These are phyloP conservation scores for Tonatia bakeri DNA, from an alignment of 2,113 vertebrate species.

Conservation along the genomic window DNA sequence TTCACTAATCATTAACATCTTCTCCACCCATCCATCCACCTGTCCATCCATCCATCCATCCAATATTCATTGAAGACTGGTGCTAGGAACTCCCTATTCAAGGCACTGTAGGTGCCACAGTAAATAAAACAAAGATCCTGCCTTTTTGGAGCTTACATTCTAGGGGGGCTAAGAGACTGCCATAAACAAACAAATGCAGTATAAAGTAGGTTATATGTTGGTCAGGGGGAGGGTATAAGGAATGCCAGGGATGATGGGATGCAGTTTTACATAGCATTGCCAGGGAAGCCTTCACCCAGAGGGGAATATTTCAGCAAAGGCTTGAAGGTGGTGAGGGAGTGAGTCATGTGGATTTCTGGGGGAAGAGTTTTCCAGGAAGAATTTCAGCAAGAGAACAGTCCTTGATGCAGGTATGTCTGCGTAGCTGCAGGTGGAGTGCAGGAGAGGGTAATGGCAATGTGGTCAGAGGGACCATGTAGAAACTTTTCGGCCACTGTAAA, in stretches of 20 bases:
- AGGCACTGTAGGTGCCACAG: background rate
- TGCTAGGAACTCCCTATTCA: background rate
- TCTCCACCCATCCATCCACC: background rate
- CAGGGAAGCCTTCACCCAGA: background rate
- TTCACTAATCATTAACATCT: background rate
- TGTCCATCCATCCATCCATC: too few species aligned
- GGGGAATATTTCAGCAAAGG: background rate
- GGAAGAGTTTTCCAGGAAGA: background rate
- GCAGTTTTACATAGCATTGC: background rate
- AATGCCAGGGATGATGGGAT: background rate
- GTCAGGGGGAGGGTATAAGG: background rate
- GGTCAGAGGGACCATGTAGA: too few species aligned
- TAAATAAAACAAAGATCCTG: background rate
- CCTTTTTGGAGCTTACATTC: background rate
- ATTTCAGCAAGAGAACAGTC: background rate
- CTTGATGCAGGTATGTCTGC: background rate
- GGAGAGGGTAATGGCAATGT: background rate
- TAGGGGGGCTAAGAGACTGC: background rate
- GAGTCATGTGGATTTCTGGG: background rate
- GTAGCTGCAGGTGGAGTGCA: too few species aligned
- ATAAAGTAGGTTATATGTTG: background rate
- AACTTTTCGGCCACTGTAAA: background rate
- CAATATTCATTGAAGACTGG: background rate
- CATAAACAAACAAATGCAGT: background rate
- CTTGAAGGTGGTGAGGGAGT: background rate